phyloP scores from a whole-genome alignment of 1,140 invertebrate species.

The Ectropis grisescens region DNA sequence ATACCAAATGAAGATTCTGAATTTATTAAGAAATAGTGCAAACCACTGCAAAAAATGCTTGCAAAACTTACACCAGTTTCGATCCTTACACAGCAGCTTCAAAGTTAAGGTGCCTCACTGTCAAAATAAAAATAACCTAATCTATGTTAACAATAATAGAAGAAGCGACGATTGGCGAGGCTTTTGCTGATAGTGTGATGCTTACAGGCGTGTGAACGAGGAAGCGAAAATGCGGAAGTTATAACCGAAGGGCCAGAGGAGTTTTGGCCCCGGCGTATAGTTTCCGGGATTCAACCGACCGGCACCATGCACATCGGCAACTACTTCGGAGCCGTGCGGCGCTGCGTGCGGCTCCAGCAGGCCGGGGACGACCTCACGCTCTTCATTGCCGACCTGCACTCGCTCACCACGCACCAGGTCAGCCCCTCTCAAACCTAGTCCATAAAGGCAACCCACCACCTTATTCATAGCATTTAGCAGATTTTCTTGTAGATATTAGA shows the following conservation, averaged over 20 bases:
- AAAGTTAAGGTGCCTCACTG: not conserved
- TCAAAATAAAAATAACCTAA: not conserved
- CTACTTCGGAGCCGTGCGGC: slow-evolving; percentile 93
- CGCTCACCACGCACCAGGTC: slow-evolving; percentile 90
- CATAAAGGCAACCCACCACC: too few species aligned
- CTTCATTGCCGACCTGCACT: slow-evolving; percentile 95
- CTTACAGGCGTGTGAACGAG: too few species aligned
- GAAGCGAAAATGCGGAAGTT: not conserved
- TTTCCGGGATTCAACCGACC: slow-evolving; percentile 97
- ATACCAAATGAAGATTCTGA: too few species aligned
- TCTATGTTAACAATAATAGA: not conserved
- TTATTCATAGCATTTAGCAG: too few species aligned
- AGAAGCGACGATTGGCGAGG: not conserved
- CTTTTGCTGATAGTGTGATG: not conserved
- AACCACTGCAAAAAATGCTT: slow-evolving; percentile 3
- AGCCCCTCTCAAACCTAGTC: too few species aligned
- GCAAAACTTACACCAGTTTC: not conserved
- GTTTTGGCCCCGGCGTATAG: slow-evolving; percentile 73
- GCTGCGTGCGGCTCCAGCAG: slow-evolving; percentile 90
- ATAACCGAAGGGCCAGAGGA: slow-evolving; percentile 2
- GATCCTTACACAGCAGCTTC: too few species aligned
- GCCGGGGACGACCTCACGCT: slow-evolving; percentile 78
- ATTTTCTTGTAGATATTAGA: too few species aligned
- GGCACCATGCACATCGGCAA: slow-evolving; percentile 95
- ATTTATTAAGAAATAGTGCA: not conserved